These are phyloP conservation scores for Melinaea menophilus DNA, from an alignment of 2,888 invertebrate genomes.

Conservation along the genomic window DNA sequence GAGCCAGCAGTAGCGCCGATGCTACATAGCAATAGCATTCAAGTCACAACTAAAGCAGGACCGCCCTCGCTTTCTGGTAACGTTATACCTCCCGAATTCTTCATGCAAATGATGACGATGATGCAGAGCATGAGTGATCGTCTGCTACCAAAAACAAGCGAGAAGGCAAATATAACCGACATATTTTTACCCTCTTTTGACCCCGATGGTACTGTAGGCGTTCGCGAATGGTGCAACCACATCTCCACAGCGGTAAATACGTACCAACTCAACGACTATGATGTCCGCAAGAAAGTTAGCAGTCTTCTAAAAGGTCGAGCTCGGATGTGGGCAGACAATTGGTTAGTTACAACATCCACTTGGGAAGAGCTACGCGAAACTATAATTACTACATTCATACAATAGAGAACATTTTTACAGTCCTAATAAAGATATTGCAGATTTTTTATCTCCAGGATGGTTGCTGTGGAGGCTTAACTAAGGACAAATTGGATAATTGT, in stretches of 20 bases:
- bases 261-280: conserved; percentile 22
- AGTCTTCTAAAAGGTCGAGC: conserved; percentile 39
- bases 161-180: conserved; percentile 34
- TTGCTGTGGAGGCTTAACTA: conserved; percentile 37
- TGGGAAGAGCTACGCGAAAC: conserved; percentile 34
- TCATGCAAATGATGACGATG: conserved; percentile 35
- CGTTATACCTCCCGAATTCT: conserved; percentile 24
- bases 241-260: conserved; percentile 29
- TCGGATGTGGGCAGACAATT: conserved; percentile 37
- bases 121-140: conserved; percentile 37
- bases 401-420: conserved; percentile 37
- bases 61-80: too few species aligned
- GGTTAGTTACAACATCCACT: conserved; percentile 35
- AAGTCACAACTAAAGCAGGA: too few species aligned
- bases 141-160: conserved; percentile 11
- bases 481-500: conserved; percentile 29
- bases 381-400: conserved; percentile 33
- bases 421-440: conserved; percentile 33
- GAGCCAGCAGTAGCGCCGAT: too few species aligned
- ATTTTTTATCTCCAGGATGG: conserved; percentile 39
- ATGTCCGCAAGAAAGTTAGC: conserved; percentile 36
- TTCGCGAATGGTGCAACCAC: conserved; percentile 38
- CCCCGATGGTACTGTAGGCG: conserved; percentile 33
- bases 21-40: too few species aligned
- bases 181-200: conserved; percentile 37